Evolutionary conservation across 2,113 vertebrate species (phyloP), one percentile per base, ranked within the genome.

Genomic region (Macquaria australasica): DNA sequence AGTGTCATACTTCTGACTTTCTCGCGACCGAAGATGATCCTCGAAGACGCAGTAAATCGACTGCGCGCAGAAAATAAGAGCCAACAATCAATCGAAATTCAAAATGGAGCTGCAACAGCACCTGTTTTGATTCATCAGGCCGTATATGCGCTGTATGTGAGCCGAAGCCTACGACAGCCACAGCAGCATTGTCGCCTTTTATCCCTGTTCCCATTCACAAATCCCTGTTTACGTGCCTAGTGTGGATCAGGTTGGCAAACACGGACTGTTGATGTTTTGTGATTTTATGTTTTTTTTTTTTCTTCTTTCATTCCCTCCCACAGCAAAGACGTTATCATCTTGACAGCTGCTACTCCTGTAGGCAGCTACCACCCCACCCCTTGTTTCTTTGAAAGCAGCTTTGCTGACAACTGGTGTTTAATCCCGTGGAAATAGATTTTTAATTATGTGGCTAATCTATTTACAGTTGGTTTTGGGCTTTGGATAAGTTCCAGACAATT

Each of bases 81-180:
- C 74, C 87, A 90, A 90, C 67, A 84, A 90, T 59, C 74, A 83
- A 86, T 90, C 82, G 91, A 91, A 70, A 89, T 94, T 89, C 94
- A 95, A 95, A 94, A 95, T 95, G 94, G 94, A 95, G 94, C 91
- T 91, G 86, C 79, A 72, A 25, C 88, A 92, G 93, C 94, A 95
- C 93, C 94, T 95, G 94, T 94, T 94, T 93, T 91, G 89, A 92
- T 92, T 90, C 93, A 88, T 94, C 93, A 88, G 90, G 90, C 88
- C 88, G 83, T 90, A 88, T 85, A 91, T 84, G 79, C 82, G 76
- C 82, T 79, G 84, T 72, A 50, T 77, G 80, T n/a, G 80, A 81
- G 73, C 81, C 58, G 45, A 14, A 84, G 59, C 63, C 74, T 7
- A 34, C 45, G 45, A 28, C 77, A 73, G 73, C 45, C 82, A 53